These are phyloP conservation scores for Pantherophis vulpinus DNA, from an alignment of 2,797 vertebrate species.

Conservation along the genomic window DNA sequence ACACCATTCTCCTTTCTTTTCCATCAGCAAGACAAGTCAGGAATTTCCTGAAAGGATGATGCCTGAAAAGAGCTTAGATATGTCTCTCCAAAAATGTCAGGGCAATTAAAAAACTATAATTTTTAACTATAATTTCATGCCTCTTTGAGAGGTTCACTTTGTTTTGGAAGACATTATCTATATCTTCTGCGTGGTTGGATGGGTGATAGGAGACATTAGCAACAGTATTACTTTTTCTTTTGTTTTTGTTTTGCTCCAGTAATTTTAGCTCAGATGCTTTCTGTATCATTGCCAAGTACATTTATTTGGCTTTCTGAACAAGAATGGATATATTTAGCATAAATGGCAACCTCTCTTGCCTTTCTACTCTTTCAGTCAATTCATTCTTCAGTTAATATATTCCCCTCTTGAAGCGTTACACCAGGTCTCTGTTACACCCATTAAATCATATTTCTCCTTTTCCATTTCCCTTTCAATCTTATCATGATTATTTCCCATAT, in stretches of 20 bases:
- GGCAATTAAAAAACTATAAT: background rate
- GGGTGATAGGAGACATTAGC: background rate
- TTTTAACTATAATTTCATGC: background rate
- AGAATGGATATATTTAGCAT: background rate
- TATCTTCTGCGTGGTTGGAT: background rate
- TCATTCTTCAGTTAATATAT: background rate
- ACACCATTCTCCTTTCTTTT: background rate
- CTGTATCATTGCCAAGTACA: background rate
- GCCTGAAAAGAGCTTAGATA: background rate
- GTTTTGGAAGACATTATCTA: background rate
- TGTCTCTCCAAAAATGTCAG: background rate
- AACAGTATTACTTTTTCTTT: background rate
- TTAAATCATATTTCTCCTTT: background rate
- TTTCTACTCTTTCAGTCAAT: background rate
- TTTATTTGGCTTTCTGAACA: background rate
- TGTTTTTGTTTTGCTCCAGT: background rate
- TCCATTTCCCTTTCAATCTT: background rate
- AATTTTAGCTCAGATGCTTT: background rate
- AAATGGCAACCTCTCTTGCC: background rate
- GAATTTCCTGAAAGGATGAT: background rate
- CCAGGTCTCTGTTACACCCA: background rate
- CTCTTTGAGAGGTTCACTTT: background rate
- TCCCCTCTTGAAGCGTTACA: background rate
- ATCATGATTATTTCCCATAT: background rate
- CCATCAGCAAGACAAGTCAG: background rate